Evolutionary conservation across 2,113 vertebrate species (phyloP).

Genomic region (Oplegnathus fasciatus): DNA sequence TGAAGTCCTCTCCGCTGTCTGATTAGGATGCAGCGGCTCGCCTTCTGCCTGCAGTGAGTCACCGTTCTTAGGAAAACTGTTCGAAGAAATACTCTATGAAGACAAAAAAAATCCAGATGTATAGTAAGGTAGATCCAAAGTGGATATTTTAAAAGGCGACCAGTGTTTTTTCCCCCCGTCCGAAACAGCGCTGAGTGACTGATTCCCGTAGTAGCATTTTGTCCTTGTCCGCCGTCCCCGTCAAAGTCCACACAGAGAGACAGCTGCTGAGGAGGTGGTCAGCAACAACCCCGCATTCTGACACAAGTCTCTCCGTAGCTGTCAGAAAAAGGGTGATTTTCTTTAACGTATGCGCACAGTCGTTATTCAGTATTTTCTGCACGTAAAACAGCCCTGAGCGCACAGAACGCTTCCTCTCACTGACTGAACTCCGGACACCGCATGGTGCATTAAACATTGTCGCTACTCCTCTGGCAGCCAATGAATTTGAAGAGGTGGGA

Average conservation of each 20-base stretch:
- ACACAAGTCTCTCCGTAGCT: constrained; percentile 39
- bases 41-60: constrained; percentile 83
- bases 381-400: constrained; percentile 62
- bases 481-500: constrained; percentile 80
- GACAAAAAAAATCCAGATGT: constrained; percentile 64
- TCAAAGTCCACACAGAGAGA: constrained; percentile 70
- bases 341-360: constrained; percentile 34
- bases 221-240: constrained; percentile 80
- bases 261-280: constrained; percentile 57
- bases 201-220: constrained; percentile 73
- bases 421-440: constrained; percentile 94
- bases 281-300: constrained; percentile 59
- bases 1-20: constrained; percentile 79
- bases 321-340: constrained; percentile 17
- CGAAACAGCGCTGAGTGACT: constrained; percentile 68
- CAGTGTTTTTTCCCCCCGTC: constrained; percentile 47
- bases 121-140: constrained; percentile 76
- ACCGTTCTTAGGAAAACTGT: constrained; percentile 76
- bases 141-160: constrained; percentile 45
- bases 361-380: constrained; percentile 66
- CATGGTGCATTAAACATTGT: constrained; percentile 98
- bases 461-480: constrained; percentile 93
- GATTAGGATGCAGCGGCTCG: constrained; percentile 85
- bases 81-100: constrained; percentile 52
- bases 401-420: constrained; percentile 82